Base-by-base conservation (phyloP, 2,113 vertebrate genomes). In the Callaeas wilsoni region DNA sequence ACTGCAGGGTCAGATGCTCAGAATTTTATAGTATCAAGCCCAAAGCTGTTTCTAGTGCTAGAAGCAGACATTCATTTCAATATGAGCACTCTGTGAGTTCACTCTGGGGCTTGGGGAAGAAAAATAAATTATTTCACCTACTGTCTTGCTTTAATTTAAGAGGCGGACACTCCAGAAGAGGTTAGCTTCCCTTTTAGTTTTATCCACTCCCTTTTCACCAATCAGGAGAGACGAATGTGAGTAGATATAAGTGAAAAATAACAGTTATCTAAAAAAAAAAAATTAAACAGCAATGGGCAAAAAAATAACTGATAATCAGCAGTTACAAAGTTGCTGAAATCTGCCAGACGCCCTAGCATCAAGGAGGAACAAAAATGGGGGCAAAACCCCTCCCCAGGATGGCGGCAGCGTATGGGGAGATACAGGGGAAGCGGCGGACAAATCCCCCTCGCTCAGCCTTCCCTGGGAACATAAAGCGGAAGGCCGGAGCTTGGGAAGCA, bases 361-460 rank as follows among this genome's bases (percentile, higher is more conserved):
- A 3, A 8, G 18, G 9, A 42, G 29, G 19, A 74, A 27, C 27
- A 18, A 19, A 39, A 5, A 12, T 1, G 12, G 29, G 3, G 1
- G 27, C 1, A 4, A 42, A 12, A 1, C 10, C 7, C 32, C 7
- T 3, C 8, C 26, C 23, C 41, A 47, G 32, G 18, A 23, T 33
- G 49, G 81, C 29, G 41, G 8, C 49, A 4, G 7, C 10, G 27
- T 27, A 57, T 14, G 57, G 13, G 27, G 22, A 60, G 13, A 8
- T 16, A 2, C 26, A 9, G 33, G 33, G 39, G 5, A 22, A 6
- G 9, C 2, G 29, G 41, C 14, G 7, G 29, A 3, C 18, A 55
- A 33, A 5, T 1, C 2, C 11, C 27, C 2, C 5, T 1, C 21
- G n/a, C 29, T 23, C 41, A 8, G 1, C 22, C 57, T 18, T 18